Evolutionary conservation across 2,888 invertebrate species (phyloP), one percentile per base, ranked within the genome.

Genomic region (Loripinus fragilis): DNA sequence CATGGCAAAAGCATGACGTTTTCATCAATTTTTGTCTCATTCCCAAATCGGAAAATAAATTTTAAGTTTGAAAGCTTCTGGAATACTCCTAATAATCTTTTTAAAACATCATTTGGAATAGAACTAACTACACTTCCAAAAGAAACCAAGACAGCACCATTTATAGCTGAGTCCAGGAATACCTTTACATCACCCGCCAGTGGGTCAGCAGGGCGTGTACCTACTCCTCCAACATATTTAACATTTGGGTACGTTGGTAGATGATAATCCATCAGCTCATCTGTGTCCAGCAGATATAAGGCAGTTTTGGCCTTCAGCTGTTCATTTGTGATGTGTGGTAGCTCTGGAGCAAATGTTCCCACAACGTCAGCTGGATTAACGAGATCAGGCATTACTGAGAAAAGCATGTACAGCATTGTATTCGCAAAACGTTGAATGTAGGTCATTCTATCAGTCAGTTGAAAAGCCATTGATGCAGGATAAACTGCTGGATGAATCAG

Each of bases 131-230:
- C 20, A 28, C 84, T 79, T 20, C 88, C 89, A 72, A 89, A 89
- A 2, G 87, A 80, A 33, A 86, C 83, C 7, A 89, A n/a, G 10
- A 89, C 79, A 12, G 83, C 85, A 3, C 88, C 88, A 20, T 83
- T 30, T 35, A 45, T 76, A 0, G 86, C 81, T 0, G 64, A 70
- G 42, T 84, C 72, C 71, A 87, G 69, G 48, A 87, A 84, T 1
- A 67, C 30, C 33, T 80, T 52, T 20, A 86, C 60, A 10, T 85
- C 74, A 1, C 52, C 67, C 35, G 83, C 75, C 1, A 89, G 72
- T 30, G 80, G 77, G 20, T 78, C 77, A 0, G 83, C 66, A 17
- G 81, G 67, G n/a, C 41, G 52, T 10, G 81, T 73, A 0, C 76
- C 72, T 15, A 87, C 30, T 15, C 86, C 85, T 12, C 87, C 87